Evolutionary conservation across 1,140 invertebrate species (phyloP).

Genomic region (Megathymus violae): DNA sequence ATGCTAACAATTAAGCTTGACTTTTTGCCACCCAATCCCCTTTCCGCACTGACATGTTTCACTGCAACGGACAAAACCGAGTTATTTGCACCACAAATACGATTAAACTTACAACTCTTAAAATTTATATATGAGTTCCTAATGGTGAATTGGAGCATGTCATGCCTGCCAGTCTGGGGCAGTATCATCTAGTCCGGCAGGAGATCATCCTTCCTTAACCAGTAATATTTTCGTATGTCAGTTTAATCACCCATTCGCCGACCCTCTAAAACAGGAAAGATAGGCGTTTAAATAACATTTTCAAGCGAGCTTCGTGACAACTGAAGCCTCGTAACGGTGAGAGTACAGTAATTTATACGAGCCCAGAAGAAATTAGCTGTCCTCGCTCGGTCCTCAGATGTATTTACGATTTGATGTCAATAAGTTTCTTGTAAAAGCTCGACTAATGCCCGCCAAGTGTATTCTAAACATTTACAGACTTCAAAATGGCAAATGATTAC

Average conservation of each 20-base stretch:
- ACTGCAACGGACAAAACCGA: too few relatives aligned
- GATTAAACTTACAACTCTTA: too few relatives aligned
- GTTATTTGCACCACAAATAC: too few relatives aligned
- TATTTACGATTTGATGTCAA: constrained; percentile 21
- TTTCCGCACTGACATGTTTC: too few relatives aligned
- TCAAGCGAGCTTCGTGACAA: constrained; percentile 1
- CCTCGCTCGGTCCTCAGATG: not conserved
- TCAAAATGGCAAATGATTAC: constrained; percentile 3
- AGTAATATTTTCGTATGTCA: not conserved
- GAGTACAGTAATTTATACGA: constrained; percentile 13
- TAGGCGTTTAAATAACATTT: constrained; percentile 10
- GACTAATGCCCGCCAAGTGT: not conserved
- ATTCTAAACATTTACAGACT: not conserved
- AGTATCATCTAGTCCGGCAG: too few relatives aligned
- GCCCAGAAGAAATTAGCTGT: constrained; percentile 17
- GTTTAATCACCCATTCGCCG: not conserved
- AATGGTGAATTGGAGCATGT: too few relatives aligned
- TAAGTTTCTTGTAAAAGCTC: constrained; percentile 8
- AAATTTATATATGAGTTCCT: too few relatives aligned
- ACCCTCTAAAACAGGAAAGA: constrained; percentile 7
- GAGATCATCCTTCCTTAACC: too few relatives aligned
- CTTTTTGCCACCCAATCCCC: too few relatives aligned
- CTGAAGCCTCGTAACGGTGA: not conserved
- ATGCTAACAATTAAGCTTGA: too few relatives aligned
- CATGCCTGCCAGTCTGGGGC: too few relatives aligned